These are phyloP conservation scores for Oreocharis arfaki DNA, from an alignment of 2,113 vertebrate genomes.

Conservation along the genomic window DNA sequence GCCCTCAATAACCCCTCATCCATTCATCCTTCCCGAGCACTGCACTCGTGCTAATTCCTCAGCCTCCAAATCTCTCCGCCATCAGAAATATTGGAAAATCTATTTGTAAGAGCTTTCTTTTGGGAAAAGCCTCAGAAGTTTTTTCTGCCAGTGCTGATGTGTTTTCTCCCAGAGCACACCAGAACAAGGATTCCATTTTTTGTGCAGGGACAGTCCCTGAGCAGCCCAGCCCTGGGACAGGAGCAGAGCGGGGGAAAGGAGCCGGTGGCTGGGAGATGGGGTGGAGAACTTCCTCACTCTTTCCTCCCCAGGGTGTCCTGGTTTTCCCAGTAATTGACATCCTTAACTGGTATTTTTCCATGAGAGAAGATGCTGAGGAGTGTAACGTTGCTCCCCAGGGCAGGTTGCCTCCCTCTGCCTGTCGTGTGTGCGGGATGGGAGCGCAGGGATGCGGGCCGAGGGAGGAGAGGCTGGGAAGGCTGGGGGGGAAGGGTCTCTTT, in stretches of 20 bases:
- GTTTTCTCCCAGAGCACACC: not conserved
- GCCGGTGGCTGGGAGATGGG: rapidly evolving
- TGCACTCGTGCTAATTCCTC: not conserved
- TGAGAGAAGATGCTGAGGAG: rapidly evolving
- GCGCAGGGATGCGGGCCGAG: not conserved
- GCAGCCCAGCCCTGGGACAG: not conserved
- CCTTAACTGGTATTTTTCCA: not conserved
- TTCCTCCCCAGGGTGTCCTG: not conserved
- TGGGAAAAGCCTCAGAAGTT: not conserved
- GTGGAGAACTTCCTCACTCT: not conserved
- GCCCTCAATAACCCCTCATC: not conserved
- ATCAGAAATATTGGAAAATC: not conserved
- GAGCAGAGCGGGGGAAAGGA: too few species aligned
- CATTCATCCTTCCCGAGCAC: not conserved
- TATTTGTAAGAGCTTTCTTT: not conserved
- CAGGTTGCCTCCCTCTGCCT: not conserved
- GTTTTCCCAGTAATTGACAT: not conserved
- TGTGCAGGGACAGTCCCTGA: not conserved
- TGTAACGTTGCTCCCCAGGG: too few species aligned
- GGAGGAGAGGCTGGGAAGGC: not conserved
- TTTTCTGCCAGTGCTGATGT: not conserved
- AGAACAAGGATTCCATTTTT: not conserved
- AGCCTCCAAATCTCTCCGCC: not conserved
- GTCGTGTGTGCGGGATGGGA: not conserved
- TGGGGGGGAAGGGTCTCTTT: not conserved